A percentile compares a stretch with the other conserved stretches of the same genome.
phyloP scores from a whole-genome alignment of 2,113 vertebrate genomes.

The Sorex fumeus region DNA sequence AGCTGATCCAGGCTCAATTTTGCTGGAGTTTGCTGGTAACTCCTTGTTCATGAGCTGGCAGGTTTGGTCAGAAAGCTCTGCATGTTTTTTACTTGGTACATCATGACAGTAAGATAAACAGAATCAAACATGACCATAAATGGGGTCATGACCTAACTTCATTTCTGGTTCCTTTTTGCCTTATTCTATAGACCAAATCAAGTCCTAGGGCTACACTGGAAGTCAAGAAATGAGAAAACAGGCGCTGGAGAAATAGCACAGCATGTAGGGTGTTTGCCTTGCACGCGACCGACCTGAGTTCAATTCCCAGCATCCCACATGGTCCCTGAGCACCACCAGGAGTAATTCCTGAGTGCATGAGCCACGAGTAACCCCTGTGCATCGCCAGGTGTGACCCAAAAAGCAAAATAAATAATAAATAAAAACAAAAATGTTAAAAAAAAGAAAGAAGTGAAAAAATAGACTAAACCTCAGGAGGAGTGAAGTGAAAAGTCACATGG shows the following conservation, averaged over 20 bases:
- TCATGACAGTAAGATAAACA: not conserved
- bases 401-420: too few species aligned
- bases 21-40: not conserved
- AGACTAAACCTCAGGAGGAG: not conserved
- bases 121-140: not conserved
- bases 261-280: too few species aligned
- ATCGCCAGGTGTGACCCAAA: too few species aligned
- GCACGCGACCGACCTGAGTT: too few species aligned
- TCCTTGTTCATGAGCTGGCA: not conserved
- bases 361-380: too few species aligned
- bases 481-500: not conserved
- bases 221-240: not conserved
- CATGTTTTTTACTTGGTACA: too few species aligned
- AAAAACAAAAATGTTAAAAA: too few species aligned
- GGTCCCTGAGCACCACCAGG: too few species aligned
- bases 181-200: not conserved
- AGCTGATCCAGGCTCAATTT: not conserved
- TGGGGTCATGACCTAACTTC: not conserved
- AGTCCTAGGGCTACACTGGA: not conserved
- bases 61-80: not conserved
- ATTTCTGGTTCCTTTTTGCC: not conserved
- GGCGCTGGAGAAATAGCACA: too few species aligned
- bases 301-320: too few species aligned
- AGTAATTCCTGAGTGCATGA: too few species aligned
- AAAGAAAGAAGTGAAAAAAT: not conserved